Percentiles rank a stretch among this genome's conserved stretches.
Conservation (phyloP, 2,888 invertebrate genomes). For the Agonum fuliginosum region DNA sequence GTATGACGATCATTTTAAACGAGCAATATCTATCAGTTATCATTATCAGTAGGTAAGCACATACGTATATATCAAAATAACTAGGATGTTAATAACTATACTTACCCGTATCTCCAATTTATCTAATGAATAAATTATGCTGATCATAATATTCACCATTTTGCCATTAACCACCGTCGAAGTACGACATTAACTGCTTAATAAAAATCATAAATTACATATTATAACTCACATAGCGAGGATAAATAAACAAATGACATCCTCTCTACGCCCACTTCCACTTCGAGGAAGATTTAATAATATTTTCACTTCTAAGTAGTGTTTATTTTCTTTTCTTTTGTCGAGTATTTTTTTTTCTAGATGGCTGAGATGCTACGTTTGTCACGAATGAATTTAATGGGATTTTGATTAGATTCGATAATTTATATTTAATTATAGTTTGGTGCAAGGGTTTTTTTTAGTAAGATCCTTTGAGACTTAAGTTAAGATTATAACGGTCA, state of each 20-base stretch:
- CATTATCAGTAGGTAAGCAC: no score
- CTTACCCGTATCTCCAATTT: background rate
- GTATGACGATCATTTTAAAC: no score
- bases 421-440: conserved; percentile 17
- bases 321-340: background rate
- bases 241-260: background rate
- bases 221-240: background rate
- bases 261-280: background rate
- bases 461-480: background rate
- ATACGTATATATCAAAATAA: background rate
- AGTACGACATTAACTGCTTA: conserved; percentile 11
- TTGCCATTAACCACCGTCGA: background rate
- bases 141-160: conserved; percentile 2
- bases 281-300: background rate
- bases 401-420: conserved; percentile 20
- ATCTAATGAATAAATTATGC: conserved; percentile 31
- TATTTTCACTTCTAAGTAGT: no score
- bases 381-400: conserved; percentile 5
- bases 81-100: background rate
- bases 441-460: background rate
- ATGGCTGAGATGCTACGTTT: background rate
- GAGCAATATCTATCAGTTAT: no score
- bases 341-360: background rate
- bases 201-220: conserved; percentile 23
- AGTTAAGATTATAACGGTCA: background rate